A percentile compares a stretch with the other conserved stretches of the same genome.
Conservation (phyloP, 2,888 invertebrate species). For the Latrodectus hesperus region DNA sequence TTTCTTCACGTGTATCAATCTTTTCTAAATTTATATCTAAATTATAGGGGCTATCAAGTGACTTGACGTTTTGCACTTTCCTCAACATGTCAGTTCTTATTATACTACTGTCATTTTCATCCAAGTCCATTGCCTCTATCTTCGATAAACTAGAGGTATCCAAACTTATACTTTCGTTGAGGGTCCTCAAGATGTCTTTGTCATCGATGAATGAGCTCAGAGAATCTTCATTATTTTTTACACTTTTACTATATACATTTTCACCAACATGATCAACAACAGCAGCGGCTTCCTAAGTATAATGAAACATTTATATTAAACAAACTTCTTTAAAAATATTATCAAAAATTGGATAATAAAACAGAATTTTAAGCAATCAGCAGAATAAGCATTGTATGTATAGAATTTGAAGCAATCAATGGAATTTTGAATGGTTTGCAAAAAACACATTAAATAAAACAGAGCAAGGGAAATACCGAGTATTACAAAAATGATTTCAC, state of each 20-base stretch:
- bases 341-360: background rate
- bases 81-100: background rate
- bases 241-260: conserved; percentile 30
- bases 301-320: background rate
- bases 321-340: background rate
- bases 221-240: conserved; percentile 36
- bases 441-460: no score
- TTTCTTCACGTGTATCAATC: conserved; percentile 38
- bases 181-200: conserved; percentile 28
- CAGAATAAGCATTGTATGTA: background rate
- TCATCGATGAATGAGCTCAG: conserved; percentile 49
- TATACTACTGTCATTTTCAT: conserved; percentile 24
- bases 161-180: conserved; percentile 20
- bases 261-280: conserved; percentile 71
- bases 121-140: conserved; percentile 26
- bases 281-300: conserved; percentile 71
- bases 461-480: no score
- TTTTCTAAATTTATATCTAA: conserved; percentile 38
- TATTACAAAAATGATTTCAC: no score
- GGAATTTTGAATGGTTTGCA: no score
- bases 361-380: background rate
- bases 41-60: conserved; percentile 18
- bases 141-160: conserved; percentile 25
- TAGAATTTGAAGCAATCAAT: background rate
- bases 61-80: conserved; percentile 15